A percentile compares a stretch with the other conserved stretches of the same genome.
Conservation (phyloP, 2,113 vertebrate genomes). For the Psittacara wagleri region DNA sequence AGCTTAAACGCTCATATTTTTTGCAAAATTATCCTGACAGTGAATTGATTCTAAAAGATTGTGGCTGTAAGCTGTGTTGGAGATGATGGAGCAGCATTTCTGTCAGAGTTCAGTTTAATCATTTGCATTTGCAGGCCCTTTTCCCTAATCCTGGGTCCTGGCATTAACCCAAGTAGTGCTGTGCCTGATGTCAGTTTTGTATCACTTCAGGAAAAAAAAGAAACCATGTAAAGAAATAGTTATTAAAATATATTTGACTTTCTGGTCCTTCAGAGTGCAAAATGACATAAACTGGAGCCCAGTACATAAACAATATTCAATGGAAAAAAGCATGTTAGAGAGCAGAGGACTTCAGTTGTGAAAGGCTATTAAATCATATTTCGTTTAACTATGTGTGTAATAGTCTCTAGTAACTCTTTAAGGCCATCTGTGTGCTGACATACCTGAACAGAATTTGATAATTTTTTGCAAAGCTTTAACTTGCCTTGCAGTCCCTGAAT, state of each 20-base stretch:
- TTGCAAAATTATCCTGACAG: not conserved
- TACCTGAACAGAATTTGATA: fast-evolving
- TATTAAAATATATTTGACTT: not conserved
- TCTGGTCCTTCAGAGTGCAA: not conserved
- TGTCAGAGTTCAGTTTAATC: not conserved
- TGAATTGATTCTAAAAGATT: not conserved
- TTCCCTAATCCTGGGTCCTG: not conserved
- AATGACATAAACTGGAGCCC: not conserved
- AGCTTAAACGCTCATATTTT: not conserved
- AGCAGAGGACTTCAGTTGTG: not conserved
- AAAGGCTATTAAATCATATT: not conserved
- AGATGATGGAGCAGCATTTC: not conserved
- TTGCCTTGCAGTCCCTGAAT: not conserved
- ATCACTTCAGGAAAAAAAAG: not conserved
- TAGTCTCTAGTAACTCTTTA: not conserved
- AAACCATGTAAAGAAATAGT: not conserved
- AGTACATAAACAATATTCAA: not conserved
- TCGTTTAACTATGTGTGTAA: not conserved
- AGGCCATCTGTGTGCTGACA: not conserved
- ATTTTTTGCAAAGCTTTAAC: not conserved
- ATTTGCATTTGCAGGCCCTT: not conserved
- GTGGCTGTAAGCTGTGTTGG: not conserved
- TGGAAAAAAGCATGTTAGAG: not conserved
- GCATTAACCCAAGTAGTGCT: not conserved
- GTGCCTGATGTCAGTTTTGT: not conserved